Base-by-base conservation (phyloP, 1,140 invertebrate species). In the Hypothenemus hampei region DNA sequence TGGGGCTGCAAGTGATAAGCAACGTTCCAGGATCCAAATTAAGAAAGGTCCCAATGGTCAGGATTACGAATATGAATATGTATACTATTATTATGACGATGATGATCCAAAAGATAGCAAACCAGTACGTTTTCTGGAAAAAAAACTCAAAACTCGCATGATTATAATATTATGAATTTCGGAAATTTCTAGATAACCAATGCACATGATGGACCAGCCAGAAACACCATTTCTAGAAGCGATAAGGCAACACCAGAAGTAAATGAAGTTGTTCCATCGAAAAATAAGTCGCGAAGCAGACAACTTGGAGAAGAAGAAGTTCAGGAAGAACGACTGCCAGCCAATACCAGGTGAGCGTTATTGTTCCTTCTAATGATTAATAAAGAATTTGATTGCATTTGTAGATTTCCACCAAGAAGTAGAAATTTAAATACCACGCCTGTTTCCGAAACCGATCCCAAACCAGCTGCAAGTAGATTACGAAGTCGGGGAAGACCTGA, bases 51-150 rank as follows among this genome's bases (percentile, higher is more conserved):
- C 87, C n/a, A 90, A 91, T 65, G 89, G 89, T 3, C 84, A 91
- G 71, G 89, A 92, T 62, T 91, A 93, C 64, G 89, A 93, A 71
- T 92, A 91, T 67, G 89, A 91, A 68, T 93, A 93, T 61, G 85
- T 91, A 15, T 93, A 93, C 65, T 93, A 93, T 67, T 92, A 93
- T 63, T 89, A 91, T 55, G 87, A 91, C 58, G 87, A 89, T 54
- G 87, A 90, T 1, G 73, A 69, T 48, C 26, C 49, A 7, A 64
- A 63, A 58, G 51, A 65, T n/a, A n/a, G n/a, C 21, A 60, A 62
- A 24, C 26, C 26, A n/a, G 6, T 29, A 29, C 26, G 59, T 55
- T 15, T 23, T 24, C 50, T 29, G 21, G 8, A 10, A 41, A 18
- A 26, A 16, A 26, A n/a, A 41, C 7, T 41, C 4, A n/a, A n/a